phyloP scores from a whole-genome alignment of 2,888 invertebrate genomes.

The Orgyia antiqua region DNA sequence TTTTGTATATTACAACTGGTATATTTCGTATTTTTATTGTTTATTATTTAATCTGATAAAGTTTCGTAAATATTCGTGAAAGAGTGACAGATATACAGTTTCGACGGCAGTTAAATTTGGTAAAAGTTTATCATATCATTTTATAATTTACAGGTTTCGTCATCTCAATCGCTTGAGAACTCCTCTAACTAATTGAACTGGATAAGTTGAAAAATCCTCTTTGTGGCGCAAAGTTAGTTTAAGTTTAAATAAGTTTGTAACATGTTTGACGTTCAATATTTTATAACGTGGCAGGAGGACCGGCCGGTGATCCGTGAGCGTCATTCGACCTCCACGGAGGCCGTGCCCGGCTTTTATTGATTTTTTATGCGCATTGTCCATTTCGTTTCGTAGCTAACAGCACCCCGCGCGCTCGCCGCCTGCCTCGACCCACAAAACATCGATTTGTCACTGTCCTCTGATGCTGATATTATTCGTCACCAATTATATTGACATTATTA shows the following conservation, averaged over 20 bases:
- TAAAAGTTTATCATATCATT: too few relatives aligned
- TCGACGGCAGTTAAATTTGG: too few relatives aligned
- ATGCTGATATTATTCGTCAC: conserved; percentile 20
- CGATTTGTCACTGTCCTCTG: conserved; percentile 17
- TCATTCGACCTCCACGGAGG: conserved; percentile 68
- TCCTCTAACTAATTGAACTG: conserved; percentile 25
- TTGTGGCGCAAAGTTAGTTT: conserved; percentile 18
- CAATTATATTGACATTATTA: too few relatives aligned
- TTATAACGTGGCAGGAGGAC: conserved; percentile 28
- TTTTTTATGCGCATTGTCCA: conserved; percentile 77
- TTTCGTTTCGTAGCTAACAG: conserved; percentile 41
- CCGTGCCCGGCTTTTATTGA: conserved; percentile 72
- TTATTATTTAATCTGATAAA: too few relatives aligned
- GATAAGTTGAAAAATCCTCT: conserved; percentile 19
- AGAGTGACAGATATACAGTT: too few relatives aligned
- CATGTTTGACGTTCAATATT: conserved; percentile 25
- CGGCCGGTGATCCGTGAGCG: conserved; percentile 39
- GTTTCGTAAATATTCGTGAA: too few relatives aligned
- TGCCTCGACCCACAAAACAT: conserved; percentile 18
- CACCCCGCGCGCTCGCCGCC: conserved; percentile 31
- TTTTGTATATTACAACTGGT: too few relatives aligned
- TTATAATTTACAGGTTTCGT: too few relatives aligned
- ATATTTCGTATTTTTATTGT: too few relatives aligned
- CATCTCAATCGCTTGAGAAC: too few relatives aligned
- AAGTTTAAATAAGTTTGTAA: conserved; percentile 24